A percentile compares a stretch with the other conserved stretches of the same genome.
These are phyloP conservation scores for Drosophila mayri DNA, from an alignment of 1,140 invertebrate species.

Conservation along the genomic window DNA sequence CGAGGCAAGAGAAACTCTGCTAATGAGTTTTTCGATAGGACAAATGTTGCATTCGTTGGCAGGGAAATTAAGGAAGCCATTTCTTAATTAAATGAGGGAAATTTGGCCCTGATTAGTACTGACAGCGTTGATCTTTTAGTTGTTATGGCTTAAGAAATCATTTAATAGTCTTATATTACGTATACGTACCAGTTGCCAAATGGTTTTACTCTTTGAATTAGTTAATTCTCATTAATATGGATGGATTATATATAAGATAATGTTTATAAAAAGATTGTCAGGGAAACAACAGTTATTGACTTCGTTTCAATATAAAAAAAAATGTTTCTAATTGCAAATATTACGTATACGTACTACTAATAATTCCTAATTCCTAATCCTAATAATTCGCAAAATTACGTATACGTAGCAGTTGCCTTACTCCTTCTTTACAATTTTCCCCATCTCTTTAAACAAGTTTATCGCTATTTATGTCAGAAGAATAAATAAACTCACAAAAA, in stretches of 20 bases:
- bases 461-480: neutral
- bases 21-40: constrained; percentile 44
- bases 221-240: rapidly evolving
- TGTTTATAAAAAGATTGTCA: too few species aligned
- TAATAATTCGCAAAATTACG: too few species aligned
- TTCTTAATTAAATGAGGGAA: constrained; percentile 28
- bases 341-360: too few species aligned
- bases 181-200: neutral
- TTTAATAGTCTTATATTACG: neutral
- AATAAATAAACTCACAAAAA: neutral
- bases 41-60: constrained; percentile 43
- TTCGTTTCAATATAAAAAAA: too few species aligned
- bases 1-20: constrained; percentile 15
- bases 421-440: too few species aligned
- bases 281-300: too few species aligned
- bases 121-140: constrained; percentile 2
- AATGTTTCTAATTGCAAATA: too few species aligned
- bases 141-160: neutral
- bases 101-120: constrained; percentile 9
- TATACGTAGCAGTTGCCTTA: neutral
- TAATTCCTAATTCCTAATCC: too few species aligned
- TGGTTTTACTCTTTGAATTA: neutral
- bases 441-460: neutral
- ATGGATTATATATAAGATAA: too few species aligned
- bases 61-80: constrained; percentile 32